phyloP scores from a whole-genome alignment of 1,140 invertebrate species.

The Harlomillsia oculata region DNA sequence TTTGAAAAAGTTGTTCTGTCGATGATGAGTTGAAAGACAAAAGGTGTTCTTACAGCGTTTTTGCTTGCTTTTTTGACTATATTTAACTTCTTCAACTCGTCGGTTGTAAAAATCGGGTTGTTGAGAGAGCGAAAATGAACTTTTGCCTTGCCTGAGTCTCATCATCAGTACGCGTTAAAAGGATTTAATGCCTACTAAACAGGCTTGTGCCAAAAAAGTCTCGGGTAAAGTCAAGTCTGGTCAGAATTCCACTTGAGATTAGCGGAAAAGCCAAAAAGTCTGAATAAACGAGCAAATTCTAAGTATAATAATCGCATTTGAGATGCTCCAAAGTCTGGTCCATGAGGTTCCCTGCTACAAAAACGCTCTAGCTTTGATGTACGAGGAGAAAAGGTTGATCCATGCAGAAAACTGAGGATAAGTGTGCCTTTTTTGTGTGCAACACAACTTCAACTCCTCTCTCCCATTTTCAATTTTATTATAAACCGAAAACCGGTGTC shows the following conservation, averaged over 20 bases:
- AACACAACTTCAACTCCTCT: no score
- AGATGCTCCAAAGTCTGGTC: constrained; percentile 5
- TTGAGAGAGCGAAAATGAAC: constrained; percentile 5
- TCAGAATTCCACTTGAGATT: not conserved
- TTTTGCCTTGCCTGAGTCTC: not conserved
- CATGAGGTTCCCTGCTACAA: no score
- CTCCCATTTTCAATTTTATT: no score
- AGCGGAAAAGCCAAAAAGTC: constrained; percentile 5
- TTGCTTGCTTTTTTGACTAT: constrained; percentile 7
- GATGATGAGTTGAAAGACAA: no score
- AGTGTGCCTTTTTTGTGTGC: no score
- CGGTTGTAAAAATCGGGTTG: no score
- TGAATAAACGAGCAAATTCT: constrained; percentile 1
- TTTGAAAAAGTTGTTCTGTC: no score
- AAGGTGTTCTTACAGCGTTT: not conserved
- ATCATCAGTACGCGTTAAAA: constrained; percentile 12
- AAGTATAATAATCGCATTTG: constrained; percentile 10
- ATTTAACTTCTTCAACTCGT: no score
- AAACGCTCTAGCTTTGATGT: constrained; percentile 2
- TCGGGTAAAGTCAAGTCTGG: constrained; percentile 1
- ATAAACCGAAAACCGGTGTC: no score
- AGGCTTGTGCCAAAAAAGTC: not conserved
- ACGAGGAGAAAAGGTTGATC: not conserved
- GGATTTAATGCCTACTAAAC: constrained; percentile 20
- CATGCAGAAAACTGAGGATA: no score